A percentile compares a stretch with the other conserved stretches of the same genome.
phyloP scores from a whole-genome alignment of 1,140 invertebrate genomes.

The Gryllus bimaculatus region DNA sequence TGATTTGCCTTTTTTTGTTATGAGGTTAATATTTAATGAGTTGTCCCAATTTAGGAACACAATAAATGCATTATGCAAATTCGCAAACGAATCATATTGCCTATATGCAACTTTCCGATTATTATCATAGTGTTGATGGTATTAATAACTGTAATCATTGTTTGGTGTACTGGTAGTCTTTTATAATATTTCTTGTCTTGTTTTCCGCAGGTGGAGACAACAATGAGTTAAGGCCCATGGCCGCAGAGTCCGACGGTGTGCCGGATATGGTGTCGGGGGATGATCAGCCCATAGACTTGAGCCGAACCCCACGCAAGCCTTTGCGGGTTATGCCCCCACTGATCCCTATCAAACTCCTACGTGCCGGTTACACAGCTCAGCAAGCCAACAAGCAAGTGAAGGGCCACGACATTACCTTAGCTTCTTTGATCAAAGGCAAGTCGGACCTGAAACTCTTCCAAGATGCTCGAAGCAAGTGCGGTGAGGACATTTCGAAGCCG shows the following conservation, averaged over 20 bases:
- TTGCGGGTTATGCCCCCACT: conserved; percentile 15
- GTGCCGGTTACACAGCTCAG: background rate
- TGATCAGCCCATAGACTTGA: conserved; percentile 20
- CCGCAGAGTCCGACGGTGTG: conserved; percentile 18
- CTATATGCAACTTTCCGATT: too few species aligned
- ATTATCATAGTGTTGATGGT: too few species aligned
- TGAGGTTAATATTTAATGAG: too few species aligned
- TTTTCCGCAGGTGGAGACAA: background rate
- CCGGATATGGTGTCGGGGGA: conserved; percentile 18
- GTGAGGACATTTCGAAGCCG: background rate
- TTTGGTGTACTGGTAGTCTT: too few species aligned
- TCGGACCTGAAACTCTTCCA: background rate
- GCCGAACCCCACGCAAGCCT: conserved; percentile 13
- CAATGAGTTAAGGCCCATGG: conserved; percentile 15
- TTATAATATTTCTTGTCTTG: too few species aligned
- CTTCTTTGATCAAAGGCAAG: background rate
- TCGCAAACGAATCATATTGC: too few species aligned
- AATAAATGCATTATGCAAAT: too few species aligned
- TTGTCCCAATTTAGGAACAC: too few species aligned
- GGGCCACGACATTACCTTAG: background rate
- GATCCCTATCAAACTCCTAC: conserved; percentile 18
- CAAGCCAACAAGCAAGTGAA: conserved; percentile 8
- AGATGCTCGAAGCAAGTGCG: background rate
- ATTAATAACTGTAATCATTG: too few species aligned
- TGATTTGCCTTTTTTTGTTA: too few species aligned